phyloP scores from a whole-genome alignment of 2,888 invertebrate species.

The Aproaerema taeniolella region DNA sequence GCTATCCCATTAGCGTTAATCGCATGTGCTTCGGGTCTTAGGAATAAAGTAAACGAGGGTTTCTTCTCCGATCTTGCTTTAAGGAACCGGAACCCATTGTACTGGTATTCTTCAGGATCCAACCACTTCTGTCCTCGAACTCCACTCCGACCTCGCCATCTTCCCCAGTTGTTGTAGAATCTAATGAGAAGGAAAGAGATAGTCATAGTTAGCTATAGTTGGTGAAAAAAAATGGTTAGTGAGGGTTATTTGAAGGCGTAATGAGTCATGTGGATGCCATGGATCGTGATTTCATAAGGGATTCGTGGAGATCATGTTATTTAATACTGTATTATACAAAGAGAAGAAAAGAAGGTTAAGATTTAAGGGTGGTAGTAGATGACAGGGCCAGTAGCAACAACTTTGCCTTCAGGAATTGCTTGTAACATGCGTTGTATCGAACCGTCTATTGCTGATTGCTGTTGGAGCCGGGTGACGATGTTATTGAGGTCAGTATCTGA shows the following conservation, averaged over 20 bases:
- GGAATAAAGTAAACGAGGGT: constrained; percentile 40
- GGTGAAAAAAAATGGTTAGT: constrained; percentile 20
- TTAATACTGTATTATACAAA: too few species aligned
- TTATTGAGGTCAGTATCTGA: constrained; percentile 78
- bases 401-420: constrained; percentile 80
- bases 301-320: too few species aligned
- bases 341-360: constrained; percentile 9
- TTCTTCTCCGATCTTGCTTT: constrained; percentile 31
- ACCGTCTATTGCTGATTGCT: constrained; percentile 47
- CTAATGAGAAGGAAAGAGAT: constrained; percentile 57
- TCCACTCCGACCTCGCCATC: constrained; percentile 27
- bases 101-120: constrained; percentile 43
- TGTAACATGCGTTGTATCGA: constrained; percentile 53
- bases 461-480: constrained; percentile 61
- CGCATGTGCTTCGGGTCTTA: constrained; percentile 82
- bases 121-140: constrained; percentile 27
- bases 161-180: constrained; percentile 41
- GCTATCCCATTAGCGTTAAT: constrained; percentile 81
- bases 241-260: neutral
- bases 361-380: constrained; percentile 79
- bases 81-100: constrained; percentile 45
- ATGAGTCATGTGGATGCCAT: too few species aligned
- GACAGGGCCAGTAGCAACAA: constrained; percentile 85
- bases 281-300: too few species aligned
- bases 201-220: constrained; percentile 25